phyloP scores from a whole-genome alignment of 2,113 vertebrate species.

The Menura novaehollandiae region DNA sequence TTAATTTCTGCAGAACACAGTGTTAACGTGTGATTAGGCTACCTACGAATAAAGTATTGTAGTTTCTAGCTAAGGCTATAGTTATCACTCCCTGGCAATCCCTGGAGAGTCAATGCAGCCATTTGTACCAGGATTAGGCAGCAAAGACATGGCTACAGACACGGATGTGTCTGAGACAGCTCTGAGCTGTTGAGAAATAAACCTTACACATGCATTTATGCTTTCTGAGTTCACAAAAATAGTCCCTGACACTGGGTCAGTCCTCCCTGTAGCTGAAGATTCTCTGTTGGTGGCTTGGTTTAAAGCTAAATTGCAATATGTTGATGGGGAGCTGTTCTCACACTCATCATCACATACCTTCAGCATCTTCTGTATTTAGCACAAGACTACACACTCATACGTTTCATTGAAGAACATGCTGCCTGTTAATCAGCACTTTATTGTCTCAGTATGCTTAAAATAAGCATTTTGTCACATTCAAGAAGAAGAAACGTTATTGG shows the following conservation, averaged over 20 bases:
- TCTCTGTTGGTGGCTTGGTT: background rate
- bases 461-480: slow-evolving; percentile 41
- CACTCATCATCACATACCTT: background rate
- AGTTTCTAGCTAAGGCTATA: background rate
- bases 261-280: background rate
- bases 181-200: background rate
- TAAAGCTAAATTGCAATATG: background rate
- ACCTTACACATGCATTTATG: background rate
- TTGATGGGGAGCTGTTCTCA: background rate
- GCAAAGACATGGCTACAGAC: background rate
- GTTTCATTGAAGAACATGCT: slow-evolving; percentile 28
- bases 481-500: slow-evolving; percentile 38
- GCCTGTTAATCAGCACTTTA: slow-evolving; percentile 50
- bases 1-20: slow-evolving; percentile 44
- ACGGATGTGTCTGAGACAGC: background rate
- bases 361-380: background rate
- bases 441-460: slow-evolving; percentile 53
- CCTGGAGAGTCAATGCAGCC: background rate
- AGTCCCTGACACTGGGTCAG: background rate
- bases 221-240: background rate
- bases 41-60: background rate
- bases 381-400: background rate
- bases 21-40: slow-evolving; percentile 12
- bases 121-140: background rate
- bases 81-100: background rate